Percentiles rank a stretch among this genome's conserved stretches.
phyloP scores from a whole-genome alignment of 2,113 vertebrate species.

The Gambusia affinis region DNA sequence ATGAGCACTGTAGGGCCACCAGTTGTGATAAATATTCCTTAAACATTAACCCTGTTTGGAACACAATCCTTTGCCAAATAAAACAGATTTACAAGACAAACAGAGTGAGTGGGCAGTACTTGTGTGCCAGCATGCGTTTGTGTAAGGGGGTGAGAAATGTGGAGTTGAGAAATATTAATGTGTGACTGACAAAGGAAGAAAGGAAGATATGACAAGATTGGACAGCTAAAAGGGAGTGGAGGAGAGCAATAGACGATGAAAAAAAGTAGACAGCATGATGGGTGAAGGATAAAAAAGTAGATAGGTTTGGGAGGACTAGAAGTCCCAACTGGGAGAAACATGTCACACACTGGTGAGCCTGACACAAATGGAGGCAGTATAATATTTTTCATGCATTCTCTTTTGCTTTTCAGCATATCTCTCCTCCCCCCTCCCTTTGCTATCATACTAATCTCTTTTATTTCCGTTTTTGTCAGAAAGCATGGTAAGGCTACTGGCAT shows the following conservation, averaged over 20 bases:
- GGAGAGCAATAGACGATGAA: conserved; percentile 19
- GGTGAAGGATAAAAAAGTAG: conserved; percentile 17
- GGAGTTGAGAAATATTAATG: not conserved
- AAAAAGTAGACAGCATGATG: conserved; percentile 37
- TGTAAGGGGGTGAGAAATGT: not conserved
- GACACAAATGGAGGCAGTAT: conserved; percentile 55
- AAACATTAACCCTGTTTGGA: conserved; percentile 16
- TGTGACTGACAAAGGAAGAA: not conserved
- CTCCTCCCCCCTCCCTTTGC: conserved; percentile 41
- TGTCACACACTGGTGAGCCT: conserved; percentile 65
- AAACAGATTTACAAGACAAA: conserved; percentile 8
- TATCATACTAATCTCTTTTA: conserved; percentile 8
- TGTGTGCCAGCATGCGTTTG: not conserved
- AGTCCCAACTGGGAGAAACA: conserved; percentile 60
- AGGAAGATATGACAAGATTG: conserved; percentile 31
- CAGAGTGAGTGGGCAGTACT: not conserved
- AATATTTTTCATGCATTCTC: conserved; percentile 29
- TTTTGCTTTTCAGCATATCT: conserved; percentile 24
- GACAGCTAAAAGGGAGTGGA: conserved; percentile 34
- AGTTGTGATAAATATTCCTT: conserved; percentile 38
- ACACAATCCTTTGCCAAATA: conserved; percentile 18
- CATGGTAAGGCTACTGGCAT: conserved; percentile 29
- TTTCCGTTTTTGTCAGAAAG: conserved; percentile 32
- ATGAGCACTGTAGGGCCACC: conserved; percentile 24
- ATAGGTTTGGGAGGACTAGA: conserved; percentile 40